Percentiles rank a stretch among this genome's conserved stretches.
phyloP scores from a whole-genome alignment of 2,888 invertebrate species.

The Didymodactylos carnosus region DNA sequence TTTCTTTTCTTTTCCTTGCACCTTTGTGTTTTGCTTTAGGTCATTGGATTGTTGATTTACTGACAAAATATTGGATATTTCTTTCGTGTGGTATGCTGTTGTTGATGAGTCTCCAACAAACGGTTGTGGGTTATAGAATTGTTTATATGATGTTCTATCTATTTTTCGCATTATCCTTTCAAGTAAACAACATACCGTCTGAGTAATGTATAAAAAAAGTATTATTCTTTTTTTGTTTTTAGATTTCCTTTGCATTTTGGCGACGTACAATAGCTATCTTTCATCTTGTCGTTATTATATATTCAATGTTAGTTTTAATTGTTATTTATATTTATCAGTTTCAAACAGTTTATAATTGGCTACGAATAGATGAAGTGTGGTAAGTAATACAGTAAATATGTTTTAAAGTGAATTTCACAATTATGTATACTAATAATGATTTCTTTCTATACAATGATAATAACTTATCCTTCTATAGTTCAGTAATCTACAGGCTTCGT shows the following conservation, averaged over 20 bases:
- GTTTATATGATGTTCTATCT: conserved; percentile 90
- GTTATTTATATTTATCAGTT: conserved; percentile 18
- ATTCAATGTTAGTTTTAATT: conserved; percentile 70
- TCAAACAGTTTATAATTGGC: no score
- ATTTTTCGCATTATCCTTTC: conserved; percentile 71
- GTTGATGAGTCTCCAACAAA: conserved; percentile 58
- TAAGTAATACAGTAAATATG: no score
- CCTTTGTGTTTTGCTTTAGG: conserved; percentile 18
- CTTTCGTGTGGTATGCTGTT: conserved; percentile 77
- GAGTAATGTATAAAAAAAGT: background rate
- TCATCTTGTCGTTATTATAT: conserved; percentile 83
- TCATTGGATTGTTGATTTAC: conserved; percentile 37
- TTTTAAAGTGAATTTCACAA: no score
- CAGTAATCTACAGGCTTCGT: no score
- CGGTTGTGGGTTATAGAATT: conserved; percentile 81
- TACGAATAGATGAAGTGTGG: no score
- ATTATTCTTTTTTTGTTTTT: conserved; percentile 19
- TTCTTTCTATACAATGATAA: no score
- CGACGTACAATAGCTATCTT: conserved; percentile 75
- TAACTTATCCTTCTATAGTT: no score
- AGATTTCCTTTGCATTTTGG: conserved; percentile 80
- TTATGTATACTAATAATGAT: no score
- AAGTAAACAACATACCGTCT: conserved; percentile 42
- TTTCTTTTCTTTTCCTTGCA: background rate
- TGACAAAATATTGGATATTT: conserved; percentile 88